Evolutionary conservation across 2,888 invertebrate species (phyloP).

Genomic region (Troides aeacus): DNA sequence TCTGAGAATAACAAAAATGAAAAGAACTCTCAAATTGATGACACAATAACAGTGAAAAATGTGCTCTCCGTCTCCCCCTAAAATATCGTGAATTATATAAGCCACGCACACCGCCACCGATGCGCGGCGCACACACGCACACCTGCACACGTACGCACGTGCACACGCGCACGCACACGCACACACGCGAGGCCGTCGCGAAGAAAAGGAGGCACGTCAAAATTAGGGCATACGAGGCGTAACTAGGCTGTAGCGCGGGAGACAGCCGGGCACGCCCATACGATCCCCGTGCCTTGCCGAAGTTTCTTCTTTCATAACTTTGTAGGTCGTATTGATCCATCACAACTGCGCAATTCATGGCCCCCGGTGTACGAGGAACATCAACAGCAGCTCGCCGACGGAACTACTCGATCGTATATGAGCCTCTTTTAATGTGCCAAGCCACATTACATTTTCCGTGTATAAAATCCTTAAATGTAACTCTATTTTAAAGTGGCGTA

Average conservation of each 20-base stretch:
- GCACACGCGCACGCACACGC: slow-evolving; percentile 36
- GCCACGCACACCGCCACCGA: slow-evolving; percentile 31
- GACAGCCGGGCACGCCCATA: slow-evolving; percentile 71
- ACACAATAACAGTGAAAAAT: slow-evolving; percentile 31
- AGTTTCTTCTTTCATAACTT: slow-evolving; percentile 79
- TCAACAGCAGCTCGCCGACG: slow-evolving; percentile 39
- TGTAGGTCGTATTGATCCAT: slow-evolving; percentile 76
- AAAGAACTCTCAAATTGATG: slow-evolving; percentile 22
- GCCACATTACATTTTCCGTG: not conserved
- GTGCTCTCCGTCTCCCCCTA: slow-evolving; percentile 22
- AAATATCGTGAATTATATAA: slow-evolving; percentile 28
- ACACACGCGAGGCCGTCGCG: slow-evolving; percentile 53
- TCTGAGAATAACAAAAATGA: not conserved
- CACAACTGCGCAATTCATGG: slow-evolving; percentile 77
- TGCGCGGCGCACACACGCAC: slow-evolving; percentile 47
- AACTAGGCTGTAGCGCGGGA: slow-evolving; percentile 75
- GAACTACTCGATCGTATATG: slow-evolving; percentile 36
- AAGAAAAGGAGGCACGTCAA: slow-evolving; percentile 62
- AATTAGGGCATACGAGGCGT: slow-evolving; percentile 79
- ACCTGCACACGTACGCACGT: slow-evolving; percentile 34
- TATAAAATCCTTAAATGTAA: not conserved
- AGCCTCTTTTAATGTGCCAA: slow-evolving; percentile 12
- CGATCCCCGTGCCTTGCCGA: slow-evolving; percentile 74
- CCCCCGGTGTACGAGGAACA: slow-evolving; percentile 45
- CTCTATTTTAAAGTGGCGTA: not conserved